These are phyloP conservation scores for Acromyrmex charruanus DNA, from an alignment of 1,140 invertebrate species.

Conservation along the genomic window DNA sequence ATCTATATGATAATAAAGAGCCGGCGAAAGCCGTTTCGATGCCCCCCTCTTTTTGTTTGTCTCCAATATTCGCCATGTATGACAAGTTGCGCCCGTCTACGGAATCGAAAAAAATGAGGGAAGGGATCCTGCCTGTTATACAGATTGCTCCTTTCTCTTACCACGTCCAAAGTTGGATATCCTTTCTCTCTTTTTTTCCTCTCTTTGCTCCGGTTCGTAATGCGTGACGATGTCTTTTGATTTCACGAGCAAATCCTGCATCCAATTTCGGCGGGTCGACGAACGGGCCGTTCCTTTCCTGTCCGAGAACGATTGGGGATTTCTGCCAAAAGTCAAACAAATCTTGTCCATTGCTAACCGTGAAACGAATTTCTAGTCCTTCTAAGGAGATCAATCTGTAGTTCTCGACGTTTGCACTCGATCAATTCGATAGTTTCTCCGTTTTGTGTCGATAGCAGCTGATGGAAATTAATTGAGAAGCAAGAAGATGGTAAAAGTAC, in stretches of 20 bases:
- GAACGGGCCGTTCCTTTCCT: slow-evolving; percentile 39
- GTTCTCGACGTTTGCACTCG: slow-evolving; percentile 54
- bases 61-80: slow-evolving; percentile 46
- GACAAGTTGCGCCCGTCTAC: slow-evolving; percentile 35
- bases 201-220: slow-evolving; percentile 13
- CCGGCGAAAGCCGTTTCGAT: slow-evolving; percentile 33
- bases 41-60: slow-evolving; percentile 18
- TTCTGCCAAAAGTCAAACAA: slow-evolving; percentile 69
- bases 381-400: slow-evolving; percentile 41
- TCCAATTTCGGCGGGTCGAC: slow-evolving; percentile 67
- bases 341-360: slow-evolving; percentile 70
- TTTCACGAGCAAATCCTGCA: slow-evolving; percentile 68
- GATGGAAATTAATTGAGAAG: slow-evolving; percentile 57
- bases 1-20: slow-evolving; percentile 67
- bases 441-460: slow-evolving; percentile 51
- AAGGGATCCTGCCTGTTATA: slow-evolving; percentile 57
- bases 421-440: slow-evolving; percentile 38
- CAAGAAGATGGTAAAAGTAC: neutral
- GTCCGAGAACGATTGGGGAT: slow-evolving; percentile 60
- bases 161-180: slow-evolving; percentile 30
- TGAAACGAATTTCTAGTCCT: slow-evolving; percentile 67
- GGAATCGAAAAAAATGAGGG: slow-evolving; percentile 33
- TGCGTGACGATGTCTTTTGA: slow-evolving; percentile 56
- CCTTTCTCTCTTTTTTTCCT: neutral
- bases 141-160: slow-evolving; percentile 31